Conservation (phyloP, 2,113 vertebrate genomes). For the Scortum barcoo region DNA sequence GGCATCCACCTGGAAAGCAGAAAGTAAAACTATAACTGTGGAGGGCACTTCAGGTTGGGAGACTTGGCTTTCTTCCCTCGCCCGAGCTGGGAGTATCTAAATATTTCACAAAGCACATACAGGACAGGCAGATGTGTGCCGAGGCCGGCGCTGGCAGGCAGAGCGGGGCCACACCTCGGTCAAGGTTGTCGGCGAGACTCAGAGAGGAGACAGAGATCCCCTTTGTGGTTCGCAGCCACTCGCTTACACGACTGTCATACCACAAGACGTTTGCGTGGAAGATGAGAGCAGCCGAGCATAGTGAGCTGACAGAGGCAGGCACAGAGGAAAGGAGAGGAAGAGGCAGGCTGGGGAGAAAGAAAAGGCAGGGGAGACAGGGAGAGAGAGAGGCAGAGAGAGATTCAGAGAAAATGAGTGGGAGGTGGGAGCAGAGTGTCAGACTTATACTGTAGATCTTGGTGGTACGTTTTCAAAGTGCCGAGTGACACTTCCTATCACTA, state of each 20-base stretch:
- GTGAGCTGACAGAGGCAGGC: constrained; percentile 55
- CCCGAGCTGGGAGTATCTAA: constrained; percentile 38
- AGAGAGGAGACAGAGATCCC: constrained; percentile 44
- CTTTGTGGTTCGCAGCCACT: constrained; percentile 65
- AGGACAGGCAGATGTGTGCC: neutral
- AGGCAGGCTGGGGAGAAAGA: constrained; percentile 18
- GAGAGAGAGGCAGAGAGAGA: constrained; percentile 10
- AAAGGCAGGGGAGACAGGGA: neutral
- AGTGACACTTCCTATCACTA: constrained; percentile 71
- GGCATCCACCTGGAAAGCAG: constrained; percentile 19
- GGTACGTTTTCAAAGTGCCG: constrained; percentile 62
- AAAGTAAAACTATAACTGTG: constrained; percentile 6
- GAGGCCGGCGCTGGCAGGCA: constrained; percentile 1
- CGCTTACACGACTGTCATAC: constrained; percentile 59
- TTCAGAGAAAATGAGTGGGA: constrained; percentile 44
- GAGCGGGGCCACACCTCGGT: constrained; percentile 41
- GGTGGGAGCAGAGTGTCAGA: constrained; percentile 43
- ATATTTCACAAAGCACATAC: constrained; percentile 42
- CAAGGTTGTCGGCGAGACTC: constrained; percentile 36
- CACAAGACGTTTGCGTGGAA: constrained; percentile 40
- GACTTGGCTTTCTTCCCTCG: constrained; percentile 28
- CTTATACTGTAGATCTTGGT: constrained; percentile 42
- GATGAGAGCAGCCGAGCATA: constrained; percentile 53
- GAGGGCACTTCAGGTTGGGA: constrained; percentile 40
- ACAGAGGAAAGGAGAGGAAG: constrained; percentile 17